Conservation (phyloP, 2,797 vertebrate species). For the Harpagifer antarcticus region DNA sequence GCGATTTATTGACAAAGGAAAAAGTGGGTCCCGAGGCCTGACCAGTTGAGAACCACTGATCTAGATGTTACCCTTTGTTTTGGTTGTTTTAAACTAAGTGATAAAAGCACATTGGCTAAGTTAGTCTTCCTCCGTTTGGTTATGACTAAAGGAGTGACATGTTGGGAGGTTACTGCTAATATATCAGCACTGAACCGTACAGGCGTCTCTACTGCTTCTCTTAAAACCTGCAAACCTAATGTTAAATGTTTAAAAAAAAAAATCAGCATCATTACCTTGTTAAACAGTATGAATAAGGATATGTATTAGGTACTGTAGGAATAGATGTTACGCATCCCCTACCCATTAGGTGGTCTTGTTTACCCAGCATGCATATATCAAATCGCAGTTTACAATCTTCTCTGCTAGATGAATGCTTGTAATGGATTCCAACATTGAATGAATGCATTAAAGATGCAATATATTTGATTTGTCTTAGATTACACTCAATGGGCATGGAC, state of each 20-base stretch:
- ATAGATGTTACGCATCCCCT: constrained; percentile 16
- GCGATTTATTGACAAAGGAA: too few relatives aligned
- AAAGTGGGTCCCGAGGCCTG: too few relatives aligned
- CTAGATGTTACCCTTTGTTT: constrained; percentile 4
- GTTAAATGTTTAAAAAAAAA: not conserved
- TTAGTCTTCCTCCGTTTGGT: constrained; percentile 20
- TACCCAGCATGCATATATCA: constrained; percentile 41
- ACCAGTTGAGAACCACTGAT: too few relatives aligned
- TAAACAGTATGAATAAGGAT: constrained; percentile 17
- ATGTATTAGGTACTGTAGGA: constrained; percentile 8
- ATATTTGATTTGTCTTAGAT: constrained; percentile 11
- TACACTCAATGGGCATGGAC: not conserved
- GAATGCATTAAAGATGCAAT: constrained; percentile 21
- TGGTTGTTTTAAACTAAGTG: not conserved
- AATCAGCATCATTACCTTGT: constrained; percentile 8
- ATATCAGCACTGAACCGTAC: constrained; percentile 14
- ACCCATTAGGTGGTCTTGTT: constrained; percentile 39
- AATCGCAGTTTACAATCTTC: not conserved
- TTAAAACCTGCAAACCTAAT: constrained; percentile 3
- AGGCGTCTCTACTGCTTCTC: constrained; percentile 10
- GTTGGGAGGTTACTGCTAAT: constrained; percentile 10
- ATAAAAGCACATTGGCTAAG: not conserved
- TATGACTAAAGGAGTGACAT: not conserved
- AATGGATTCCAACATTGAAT: constrained; percentile 23
- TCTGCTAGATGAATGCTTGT: constrained; percentile 7